Conservation (phyloP, 2,797 vertebrate species). For the Fratercula arctica region DNA sequence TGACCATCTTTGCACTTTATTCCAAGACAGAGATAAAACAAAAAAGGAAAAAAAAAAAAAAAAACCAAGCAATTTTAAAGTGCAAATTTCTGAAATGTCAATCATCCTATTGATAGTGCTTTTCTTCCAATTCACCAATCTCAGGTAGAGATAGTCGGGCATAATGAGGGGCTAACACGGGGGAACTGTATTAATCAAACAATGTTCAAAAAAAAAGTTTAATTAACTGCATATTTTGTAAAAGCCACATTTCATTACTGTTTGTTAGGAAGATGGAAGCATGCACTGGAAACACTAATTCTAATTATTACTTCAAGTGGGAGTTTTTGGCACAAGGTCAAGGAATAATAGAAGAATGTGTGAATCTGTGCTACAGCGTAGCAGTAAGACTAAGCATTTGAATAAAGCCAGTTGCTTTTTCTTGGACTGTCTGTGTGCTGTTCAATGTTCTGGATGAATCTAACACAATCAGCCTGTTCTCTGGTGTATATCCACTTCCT, state of each 20-base stretch:
- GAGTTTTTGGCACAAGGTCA: slow-evolving; percentile 83
- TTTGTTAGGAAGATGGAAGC: slow-evolving; percentile 79
- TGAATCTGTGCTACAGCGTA: slow-evolving; percentile 77
- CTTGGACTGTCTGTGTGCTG: slow-evolving; percentile 76
- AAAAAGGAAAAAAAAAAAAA: too few relatives aligned
- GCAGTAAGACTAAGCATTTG: slow-evolving; percentile 84
- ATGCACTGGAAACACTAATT: slow-evolving; percentile 81
- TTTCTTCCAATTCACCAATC: not conserved
- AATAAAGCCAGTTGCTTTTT: slow-evolving; percentile 80
- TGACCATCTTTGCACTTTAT: not conserved
- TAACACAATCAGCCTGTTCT: slow-evolving; percentile 85
- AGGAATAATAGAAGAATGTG: slow-evolving; percentile 85
- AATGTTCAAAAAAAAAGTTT: slow-evolving; percentile 68
- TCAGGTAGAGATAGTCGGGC: not conserved
- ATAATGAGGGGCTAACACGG: slow-evolving; percentile 34
- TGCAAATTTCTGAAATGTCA: not conserved
- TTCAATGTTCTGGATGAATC: slow-evolving; percentile 83
- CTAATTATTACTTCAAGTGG: slow-evolving; percentile 84
- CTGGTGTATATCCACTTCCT: slow-evolving; percentile 82
- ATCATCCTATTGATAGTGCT: not conserved
- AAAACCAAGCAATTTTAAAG: not conserved
- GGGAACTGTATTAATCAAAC: slow-evolving; percentile 68
- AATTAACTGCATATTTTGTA: slow-evolving; percentile 76
- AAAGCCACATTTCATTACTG: slow-evolving; percentile 71
- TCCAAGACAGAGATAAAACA: not conserved